Evolutionary conservation across 2,113 vertebrate species (phyloP).

Genomic region (Pitta sordida): DNA sequence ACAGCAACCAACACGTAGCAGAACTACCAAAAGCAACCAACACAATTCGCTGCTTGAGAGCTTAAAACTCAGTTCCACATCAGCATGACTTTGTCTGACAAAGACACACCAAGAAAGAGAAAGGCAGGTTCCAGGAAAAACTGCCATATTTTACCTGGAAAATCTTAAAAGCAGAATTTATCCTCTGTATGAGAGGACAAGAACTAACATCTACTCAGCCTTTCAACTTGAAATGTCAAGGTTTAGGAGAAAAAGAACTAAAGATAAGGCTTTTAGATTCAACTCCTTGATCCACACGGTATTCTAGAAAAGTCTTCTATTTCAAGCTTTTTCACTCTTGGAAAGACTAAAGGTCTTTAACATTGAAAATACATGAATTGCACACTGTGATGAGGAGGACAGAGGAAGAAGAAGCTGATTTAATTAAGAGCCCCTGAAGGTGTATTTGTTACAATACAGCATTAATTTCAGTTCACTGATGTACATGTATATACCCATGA

Average conservation of each 20-base stretch:
- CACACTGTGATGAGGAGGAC: not conserved
- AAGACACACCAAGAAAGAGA: not conserved
- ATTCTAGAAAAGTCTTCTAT: not conserved
- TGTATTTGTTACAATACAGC: not conserved
- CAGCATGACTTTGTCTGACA: not conserved
- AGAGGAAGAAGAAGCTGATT: not conserved
- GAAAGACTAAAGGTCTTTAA: not conserved
- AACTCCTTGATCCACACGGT: not conserved
- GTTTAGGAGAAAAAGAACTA: not conserved
- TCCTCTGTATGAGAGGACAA: not conserved
- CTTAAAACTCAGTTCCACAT: not conserved
- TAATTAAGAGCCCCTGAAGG: not conserved
- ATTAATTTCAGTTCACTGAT: not conserved
- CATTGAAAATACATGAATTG: not conserved
- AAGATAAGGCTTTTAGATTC: not conserved
- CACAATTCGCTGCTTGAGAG: not conserved
- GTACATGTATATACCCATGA: not conserved
- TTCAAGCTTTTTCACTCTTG: not conserved
- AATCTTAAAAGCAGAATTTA: not conserved
- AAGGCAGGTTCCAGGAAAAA: not conserved
- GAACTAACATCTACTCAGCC: not conserved
- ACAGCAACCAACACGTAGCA: not conserved
- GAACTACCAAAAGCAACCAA: not conserved
- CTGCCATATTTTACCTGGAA: not conserved
- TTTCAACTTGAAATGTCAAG: not conserved